Base-by-base conservation (phyloP, 1,140 invertebrate species). In the Drosophila biarmipes region DNA sequence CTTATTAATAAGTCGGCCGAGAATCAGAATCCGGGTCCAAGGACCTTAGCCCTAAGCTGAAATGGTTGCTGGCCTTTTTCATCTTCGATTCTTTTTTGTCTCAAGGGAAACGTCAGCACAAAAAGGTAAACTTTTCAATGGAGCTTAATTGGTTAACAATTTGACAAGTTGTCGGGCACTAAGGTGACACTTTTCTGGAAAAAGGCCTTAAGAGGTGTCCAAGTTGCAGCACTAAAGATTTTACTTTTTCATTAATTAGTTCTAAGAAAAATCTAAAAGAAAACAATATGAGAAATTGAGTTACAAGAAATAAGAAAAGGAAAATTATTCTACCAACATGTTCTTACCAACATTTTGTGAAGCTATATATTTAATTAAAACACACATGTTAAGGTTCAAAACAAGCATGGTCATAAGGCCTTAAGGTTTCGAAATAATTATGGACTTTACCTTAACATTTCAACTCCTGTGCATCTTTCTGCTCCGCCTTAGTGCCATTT, bases 71-170 rank as follows among this genome's bases (percentile, higher is more conserved):
- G 19, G 14, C 27, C 31, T 40, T 31, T 75, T 49, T 38, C 31
- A 24, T 21, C 14, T 14, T 35, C 1, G 12, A 21, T 61, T 68
- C 29, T 38, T 21, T 35, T 55, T 42, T 58, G 46, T 49, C 42
- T 45, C 42, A 10, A 21, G 42, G 63, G 27, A 68, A 43, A 21
- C 15, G 19, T 64, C 21, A 40, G 29, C 35, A 31, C 14, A 21
- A 56, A 54, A 67, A 69, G 51, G 66, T 46, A 31, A 24, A 38
- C 29, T 69, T 69, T 69, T 55, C 43, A 48, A 54, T 49, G 40
- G 12, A 46, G 58, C 51, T 66, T 74, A 75, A 75, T 75, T 75
- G 59, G 73, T 56, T 45, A 75, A 66, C 52, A 66, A 56, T 75
- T 66, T 75, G 53, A 75, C 52, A 74, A 66, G 45, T 38, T 67